Conservation (phyloP, 1,140 invertebrate genomes). For the Solenopsis invicta region DNA sequence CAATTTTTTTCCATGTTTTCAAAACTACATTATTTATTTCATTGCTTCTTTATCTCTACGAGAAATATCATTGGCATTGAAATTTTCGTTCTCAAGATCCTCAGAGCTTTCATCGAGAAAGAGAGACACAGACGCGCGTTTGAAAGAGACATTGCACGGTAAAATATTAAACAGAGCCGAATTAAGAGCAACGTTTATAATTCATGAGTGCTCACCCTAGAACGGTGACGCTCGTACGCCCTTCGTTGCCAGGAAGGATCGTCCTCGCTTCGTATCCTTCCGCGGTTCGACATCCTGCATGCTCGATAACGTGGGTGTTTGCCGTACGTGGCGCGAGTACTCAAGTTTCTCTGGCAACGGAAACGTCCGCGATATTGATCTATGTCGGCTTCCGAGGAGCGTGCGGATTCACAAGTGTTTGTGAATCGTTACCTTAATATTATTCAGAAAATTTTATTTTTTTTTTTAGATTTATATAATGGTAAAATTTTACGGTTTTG, state of each 20-base stretch:
- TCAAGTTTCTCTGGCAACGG: constrained; percentile 75
- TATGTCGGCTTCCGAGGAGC: not conserved
- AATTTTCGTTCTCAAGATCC: not conserved
- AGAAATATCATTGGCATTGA: not conserved
- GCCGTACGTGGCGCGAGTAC: constrained; percentile 42
- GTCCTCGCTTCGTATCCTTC: constrained; percentile 43
- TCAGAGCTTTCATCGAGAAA: not conserved
- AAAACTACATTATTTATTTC: not conserved
- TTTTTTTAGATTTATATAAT: not conserved
- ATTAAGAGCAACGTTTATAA: not conserved
- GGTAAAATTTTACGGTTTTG: not conserved
- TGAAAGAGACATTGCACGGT: not conserved
- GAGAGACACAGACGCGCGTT: not conserved
- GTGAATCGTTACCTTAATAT: not conserved
- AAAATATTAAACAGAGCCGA: constrained; percentile 24
- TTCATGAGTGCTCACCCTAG: constrained; percentile 70
- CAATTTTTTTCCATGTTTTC: too few species aligned
- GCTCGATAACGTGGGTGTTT: constrained; percentile 66
- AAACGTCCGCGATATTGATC: constrained; percentile 63
- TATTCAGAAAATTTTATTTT: not conserved
- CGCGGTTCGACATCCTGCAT: constrained; percentile 47
- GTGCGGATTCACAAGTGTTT: not conserved
- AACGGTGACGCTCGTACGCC: constrained; percentile 79
- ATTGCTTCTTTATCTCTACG: not conserved
- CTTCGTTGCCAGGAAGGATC: constrained; percentile 62